Evolutionary conservation across 2,113 vertebrate genomes (phyloP).

Genomic region (Megaceryle maxima): DNA sequence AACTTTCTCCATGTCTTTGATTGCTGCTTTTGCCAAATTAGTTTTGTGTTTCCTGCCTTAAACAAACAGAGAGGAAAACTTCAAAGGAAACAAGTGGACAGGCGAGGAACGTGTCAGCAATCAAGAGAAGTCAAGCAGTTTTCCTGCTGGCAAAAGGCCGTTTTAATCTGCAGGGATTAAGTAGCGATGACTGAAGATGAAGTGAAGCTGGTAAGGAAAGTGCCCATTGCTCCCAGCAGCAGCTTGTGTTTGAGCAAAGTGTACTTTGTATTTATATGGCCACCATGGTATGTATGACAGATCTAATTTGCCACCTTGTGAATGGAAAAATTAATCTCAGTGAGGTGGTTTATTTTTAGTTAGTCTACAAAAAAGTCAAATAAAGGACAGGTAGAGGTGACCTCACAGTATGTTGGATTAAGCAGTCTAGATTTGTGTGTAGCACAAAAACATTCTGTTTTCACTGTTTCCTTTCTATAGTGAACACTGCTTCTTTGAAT

Average conservation of each 20-base stretch:
- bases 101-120: neutral
- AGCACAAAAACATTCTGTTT: conserved; percentile 14
- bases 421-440: conserved; percentile 1
- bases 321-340: conserved; percentile 29
- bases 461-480: neutral
- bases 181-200: neutral
- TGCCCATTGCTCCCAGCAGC: neutral
- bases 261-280: neutral
- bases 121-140: neutral
- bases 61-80: neutral
- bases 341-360: neutral
- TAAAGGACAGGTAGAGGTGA: neutral
- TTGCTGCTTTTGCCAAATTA: neutral
- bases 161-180: neutral
- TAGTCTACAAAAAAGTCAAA: neutral
- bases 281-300: neutral
- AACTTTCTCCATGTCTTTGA: neutral
- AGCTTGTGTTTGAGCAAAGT: neutral
- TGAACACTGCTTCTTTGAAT: neutral
- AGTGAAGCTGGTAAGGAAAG: neutral
- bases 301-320: neutral
- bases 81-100: neutral
- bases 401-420: neutral
- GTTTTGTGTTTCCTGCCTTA: neutral
- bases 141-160: neutral